Base-by-base conservation (phyloP, 2,113 vertebrate genomes). In the Sphaerodactylus townsendi region DNA sequence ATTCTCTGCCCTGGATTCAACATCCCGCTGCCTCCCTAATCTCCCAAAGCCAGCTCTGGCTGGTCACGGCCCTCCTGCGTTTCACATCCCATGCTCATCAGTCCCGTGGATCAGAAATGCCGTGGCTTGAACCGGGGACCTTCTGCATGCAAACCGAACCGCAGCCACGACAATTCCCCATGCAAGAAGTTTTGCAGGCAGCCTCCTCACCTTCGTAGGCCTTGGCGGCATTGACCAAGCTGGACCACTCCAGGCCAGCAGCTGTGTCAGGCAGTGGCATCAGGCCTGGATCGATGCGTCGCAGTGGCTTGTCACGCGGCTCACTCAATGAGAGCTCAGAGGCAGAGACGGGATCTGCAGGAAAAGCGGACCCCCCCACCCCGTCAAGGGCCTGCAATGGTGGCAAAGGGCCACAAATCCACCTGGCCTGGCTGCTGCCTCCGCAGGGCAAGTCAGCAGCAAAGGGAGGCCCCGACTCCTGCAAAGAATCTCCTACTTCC, bases 191-290 rank as follows among this genome's bases (percentile, higher is more conserved):
- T 77, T 21, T 5, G 9, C 15, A 10, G 1, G 9, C 17, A 10
- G 44, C 65, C 41, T 0, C 5, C 76, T 90, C 89, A 98, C 98
- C 98, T 97, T 99, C 98, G 0, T 96, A 99, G 1, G 97, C 98
- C 90, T 98, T 98, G 75, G 98, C 98, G 0, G 97, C 98, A 0
- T 91, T 98, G 75, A 99, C 98, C 72, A 99, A 94, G 87, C 97
- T 99, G 92, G 98, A 96, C 98, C 98, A 99, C 93, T 99, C 97
- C 0, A 98, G 95, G 21, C 97, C 98, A 0, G 96, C 84, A 5
- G 97, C 97, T 0, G 98, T 97, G 93, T 98, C 98, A 0, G 98
- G 98, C 13, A 99, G 96, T 0, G 98, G 98, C 97, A 99, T 98
- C 91, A 99, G 95, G 0, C 97, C 97, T 0, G 97, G 97, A 73